Percentiles rank a stretch among this genome's conserved stretches.
These are phyloP conservation scores for Apostichopus japonicus DNA, from an alignment of 35 echinoderm and acorn worm genomes.

Conservation along the genomic window DNA sequence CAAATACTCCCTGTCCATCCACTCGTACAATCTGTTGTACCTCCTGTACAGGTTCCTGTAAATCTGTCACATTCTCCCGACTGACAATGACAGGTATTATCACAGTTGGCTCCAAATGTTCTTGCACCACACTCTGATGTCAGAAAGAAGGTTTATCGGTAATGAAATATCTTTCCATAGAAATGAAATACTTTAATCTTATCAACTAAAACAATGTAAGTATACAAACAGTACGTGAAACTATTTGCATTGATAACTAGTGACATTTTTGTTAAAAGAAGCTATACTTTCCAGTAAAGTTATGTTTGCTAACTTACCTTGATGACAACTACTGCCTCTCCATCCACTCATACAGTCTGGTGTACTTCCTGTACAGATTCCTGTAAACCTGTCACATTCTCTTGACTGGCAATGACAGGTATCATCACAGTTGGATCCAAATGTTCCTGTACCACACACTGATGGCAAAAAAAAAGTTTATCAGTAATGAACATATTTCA, in stretches of 20 bases:
- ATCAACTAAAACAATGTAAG: too few relatives aligned
- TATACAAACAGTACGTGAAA: too few relatives aligned
- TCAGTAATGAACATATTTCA: too few relatives aligned
- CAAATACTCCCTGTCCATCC: slow-evolving; percentile 3
- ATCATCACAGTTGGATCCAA: background rate
- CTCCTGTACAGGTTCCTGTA: background rate
- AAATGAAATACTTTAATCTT: too few relatives aligned
- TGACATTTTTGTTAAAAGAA: too few relatives aligned
- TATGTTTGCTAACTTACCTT: too few relatives aligned
- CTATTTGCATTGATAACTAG: too few relatives aligned
- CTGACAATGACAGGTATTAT: background rate
- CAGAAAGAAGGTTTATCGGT: too few relatives aligned
- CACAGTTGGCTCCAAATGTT: background rate
- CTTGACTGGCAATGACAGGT: background rate
- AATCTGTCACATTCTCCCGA: background rate
- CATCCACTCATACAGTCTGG: background rate
- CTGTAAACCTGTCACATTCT: background rate
- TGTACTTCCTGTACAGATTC: background rate
- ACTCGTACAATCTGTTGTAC: background rate
- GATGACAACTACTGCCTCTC: background rate
- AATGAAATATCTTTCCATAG: too few relatives aligned
- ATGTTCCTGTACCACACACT: background rate
- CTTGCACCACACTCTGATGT: background rate
- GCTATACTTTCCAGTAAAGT: too few relatives aligned
- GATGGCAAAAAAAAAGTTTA: too few relatives aligned